A percentile compares a stretch with the other conserved stretches of the same genome.
Evolutionary conservation across 2,888 invertebrate species (phyloP).

Genomic region (Drosophila mettleri): DNA sequence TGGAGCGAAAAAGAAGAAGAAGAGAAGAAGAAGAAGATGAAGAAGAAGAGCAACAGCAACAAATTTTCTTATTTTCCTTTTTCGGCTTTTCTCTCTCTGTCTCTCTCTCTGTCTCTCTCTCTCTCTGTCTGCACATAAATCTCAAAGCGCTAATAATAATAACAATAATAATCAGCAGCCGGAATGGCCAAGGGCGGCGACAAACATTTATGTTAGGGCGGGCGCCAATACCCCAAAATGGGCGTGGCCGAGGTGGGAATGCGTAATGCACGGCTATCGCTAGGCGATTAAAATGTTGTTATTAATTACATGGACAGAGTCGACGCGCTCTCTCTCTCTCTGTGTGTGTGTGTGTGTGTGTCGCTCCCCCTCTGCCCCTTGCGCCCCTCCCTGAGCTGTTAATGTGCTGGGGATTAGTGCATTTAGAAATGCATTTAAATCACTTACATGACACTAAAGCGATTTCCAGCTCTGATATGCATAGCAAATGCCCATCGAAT

Average conservation of each 20-base stretch:
- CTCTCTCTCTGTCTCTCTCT: neutral
- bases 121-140: slow-evolving; percentile 70
- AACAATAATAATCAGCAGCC: slow-evolving; percentile 75
- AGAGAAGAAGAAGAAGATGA: slow-evolving; percentile 3
- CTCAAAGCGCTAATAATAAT: slow-evolving; percentile 74
- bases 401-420: slow-evolving; percentile 68
- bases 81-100: no score
- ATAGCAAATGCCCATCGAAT: slow-evolving; percentile 31
- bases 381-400: slow-evolving; percentile 43
- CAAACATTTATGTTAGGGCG: slow-evolving; percentile 49
- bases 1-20: slow-evolving; percentile 32
- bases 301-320: slow-evolving; percentile 66
- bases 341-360: no score
- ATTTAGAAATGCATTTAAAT: slow-evolving; percentile 57
- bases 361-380: neutral
- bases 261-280: slow-evolving; percentile 57
- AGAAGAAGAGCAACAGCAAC: neutral
- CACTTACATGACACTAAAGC: slow-evolving; percentile 45
- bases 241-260: neutral
- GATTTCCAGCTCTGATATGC: slow-evolving; percentile 42
- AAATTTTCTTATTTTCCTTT: slow-evolving; percentile 2
- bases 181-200: slow-evolving; percentile 43
- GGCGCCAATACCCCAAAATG: no score
- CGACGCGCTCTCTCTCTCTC: slow-evolving; percentile 11
- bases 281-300: slow-evolving; percentile 73